Evolutionary conservation across 2,113 vertebrate genomes (phyloP).

Genomic region (Cephalopholis sonnerati): DNA sequence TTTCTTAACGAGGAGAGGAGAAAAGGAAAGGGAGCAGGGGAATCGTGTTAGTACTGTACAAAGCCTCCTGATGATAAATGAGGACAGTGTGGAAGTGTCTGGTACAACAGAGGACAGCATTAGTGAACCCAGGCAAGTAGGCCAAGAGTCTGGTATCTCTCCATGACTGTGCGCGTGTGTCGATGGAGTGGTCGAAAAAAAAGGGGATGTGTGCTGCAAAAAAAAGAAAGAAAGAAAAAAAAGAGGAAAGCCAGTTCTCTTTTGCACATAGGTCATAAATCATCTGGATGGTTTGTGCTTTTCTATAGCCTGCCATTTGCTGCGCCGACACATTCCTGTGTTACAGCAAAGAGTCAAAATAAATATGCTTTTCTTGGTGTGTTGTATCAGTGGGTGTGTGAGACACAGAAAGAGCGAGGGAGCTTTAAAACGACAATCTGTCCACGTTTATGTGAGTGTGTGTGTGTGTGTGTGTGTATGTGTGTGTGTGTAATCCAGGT

Average conservation of each 20-base stretch:
- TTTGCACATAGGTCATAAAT: conserved; percentile 74
- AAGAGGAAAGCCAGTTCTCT: conserved; percentile 52
- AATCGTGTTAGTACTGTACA: conserved; percentile 47
- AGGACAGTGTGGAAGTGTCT: conserved; percentile 64
- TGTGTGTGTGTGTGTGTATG: conserved; percentile 7
- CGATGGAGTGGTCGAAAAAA: conserved; percentile 8
- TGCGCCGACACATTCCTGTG: conserved; percentile 75
- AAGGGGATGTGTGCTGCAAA: not conserved
- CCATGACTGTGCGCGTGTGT: conserved; percentile 44
- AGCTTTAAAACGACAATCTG: conserved; percentile 65
- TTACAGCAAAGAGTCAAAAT: conserved; percentile 76
- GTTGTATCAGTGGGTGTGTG: conserved; percentile 68
- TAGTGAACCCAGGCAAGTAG: conserved; percentile 74
- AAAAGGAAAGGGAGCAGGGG: conserved; percentile 29
- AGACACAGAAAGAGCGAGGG: conserved; percentile 48
- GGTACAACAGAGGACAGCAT: conserved; percentile 68
- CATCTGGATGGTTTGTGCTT: conserved; percentile 69
- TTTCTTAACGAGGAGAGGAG: conserved; percentile 10
- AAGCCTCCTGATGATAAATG: conserved; percentile 68
- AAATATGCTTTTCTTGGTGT: conserved; percentile 75
- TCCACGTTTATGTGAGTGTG: not conserved
- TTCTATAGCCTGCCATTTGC: conserved; percentile 78
- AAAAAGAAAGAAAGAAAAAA: not conserved
- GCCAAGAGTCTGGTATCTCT: conserved; percentile 68
- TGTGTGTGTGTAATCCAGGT: conserved; percentile 68